These are phyloP conservation scores for Aegithalos caudatus DNA, from an alignment of 2,113 vertebrate species.

Conservation along the genomic window DNA sequence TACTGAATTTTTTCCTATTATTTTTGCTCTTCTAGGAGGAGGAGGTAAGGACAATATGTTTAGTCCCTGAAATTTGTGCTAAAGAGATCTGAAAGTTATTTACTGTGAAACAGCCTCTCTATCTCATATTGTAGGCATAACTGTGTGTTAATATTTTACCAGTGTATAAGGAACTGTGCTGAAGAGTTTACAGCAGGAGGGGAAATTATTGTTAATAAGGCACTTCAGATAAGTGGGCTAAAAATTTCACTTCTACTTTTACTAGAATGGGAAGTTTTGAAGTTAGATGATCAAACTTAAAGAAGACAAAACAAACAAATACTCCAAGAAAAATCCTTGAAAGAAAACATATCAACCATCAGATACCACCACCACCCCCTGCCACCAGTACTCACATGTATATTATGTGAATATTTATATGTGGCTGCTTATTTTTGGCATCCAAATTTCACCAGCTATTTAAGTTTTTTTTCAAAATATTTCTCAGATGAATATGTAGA, in stretches of 20 bases:
- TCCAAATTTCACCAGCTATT: not conserved
- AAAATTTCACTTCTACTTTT: not conserved
- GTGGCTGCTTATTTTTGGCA: not conserved
- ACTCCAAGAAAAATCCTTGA: not conserved
- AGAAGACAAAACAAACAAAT: not conserved
- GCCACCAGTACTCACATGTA: accelerated
- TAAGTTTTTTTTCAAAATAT: not conserved
- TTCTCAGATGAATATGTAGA: not conserved
- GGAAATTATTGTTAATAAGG: not conserved
- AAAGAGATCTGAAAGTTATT: not conserved
- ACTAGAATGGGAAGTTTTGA: not conserved
- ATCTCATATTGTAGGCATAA: not conserved
- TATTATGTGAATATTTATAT: not conserved
- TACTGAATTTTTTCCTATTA: not conserved
- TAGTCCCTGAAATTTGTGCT: not conserved
- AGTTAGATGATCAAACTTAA: not conserved
- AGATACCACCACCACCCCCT: accelerated
- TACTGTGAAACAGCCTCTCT: not conserved
- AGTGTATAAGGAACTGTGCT: not conserved
- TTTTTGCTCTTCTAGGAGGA: not conserved
- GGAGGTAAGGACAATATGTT: not conserved
- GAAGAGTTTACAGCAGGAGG: not conserved
- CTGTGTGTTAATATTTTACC: not conserved
- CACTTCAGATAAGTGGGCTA: not conserved
- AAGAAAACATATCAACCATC: accelerated